Percentiles rank a stretch among this genome's conserved stretches.
phyloP scores from a whole-genome alignment of 2,888 invertebrate species.

The Agrochola circellaris region DNA sequence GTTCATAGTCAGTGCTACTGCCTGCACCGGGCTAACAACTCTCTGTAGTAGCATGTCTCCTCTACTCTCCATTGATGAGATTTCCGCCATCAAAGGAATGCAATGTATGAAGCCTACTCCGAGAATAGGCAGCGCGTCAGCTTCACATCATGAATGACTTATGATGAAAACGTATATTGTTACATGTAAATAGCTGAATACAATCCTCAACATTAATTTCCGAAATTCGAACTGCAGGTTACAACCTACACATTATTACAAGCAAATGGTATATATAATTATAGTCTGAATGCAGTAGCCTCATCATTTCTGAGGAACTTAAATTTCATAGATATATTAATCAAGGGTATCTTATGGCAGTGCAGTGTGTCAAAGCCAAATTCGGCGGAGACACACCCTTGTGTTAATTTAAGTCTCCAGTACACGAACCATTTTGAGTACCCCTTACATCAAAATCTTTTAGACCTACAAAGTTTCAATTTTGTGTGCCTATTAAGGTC shows the following conservation, averaged over 20 bases:
- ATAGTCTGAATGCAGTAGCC: too few species aligned
- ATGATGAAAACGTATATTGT: neutral
- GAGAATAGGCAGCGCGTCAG: neutral
- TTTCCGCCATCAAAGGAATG: neutral
- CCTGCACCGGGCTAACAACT: neutral
- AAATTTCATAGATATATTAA: too few species aligned
- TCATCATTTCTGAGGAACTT: too few species aligned
- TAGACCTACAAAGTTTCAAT: too few species aligned
- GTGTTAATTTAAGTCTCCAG: too few species aligned
- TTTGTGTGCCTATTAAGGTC: too few species aligned
- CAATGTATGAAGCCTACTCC: neutral
- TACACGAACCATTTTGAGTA: too few species aligned
- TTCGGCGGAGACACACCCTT: too few species aligned
- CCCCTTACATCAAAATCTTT: too few species aligned
- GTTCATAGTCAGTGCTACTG: neutral
- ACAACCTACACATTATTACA: neutral
- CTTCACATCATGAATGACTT: neutral
- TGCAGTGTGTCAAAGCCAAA: too few species aligned
- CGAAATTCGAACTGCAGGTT: neutral
- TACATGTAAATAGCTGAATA: neutral
- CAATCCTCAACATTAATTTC: neutral
- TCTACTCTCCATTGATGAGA: neutral
- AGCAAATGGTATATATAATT: neutral
- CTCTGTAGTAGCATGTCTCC: neutral
- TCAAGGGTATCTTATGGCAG: too few species aligned